Percentiles rank a stretch among this genome's conserved stretches.
These are phyloP conservation scores for Hydractinia echinata DNA, from an alignment of 30 jellyfish, hydroid and myxozoan species.

Conservation along the genomic window DNA sequence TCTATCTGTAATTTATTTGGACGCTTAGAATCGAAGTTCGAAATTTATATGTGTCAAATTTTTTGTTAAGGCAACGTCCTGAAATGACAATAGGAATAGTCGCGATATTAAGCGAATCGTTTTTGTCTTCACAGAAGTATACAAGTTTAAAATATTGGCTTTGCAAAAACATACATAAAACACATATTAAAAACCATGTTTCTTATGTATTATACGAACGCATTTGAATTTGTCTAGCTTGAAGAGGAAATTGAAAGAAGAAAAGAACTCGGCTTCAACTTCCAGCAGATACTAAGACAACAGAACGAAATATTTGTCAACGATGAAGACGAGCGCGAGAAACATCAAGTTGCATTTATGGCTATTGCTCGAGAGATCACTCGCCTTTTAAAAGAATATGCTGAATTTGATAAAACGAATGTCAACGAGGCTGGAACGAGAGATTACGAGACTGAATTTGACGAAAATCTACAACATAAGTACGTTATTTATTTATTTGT, in stretches of 20 bases:
- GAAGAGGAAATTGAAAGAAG: constrained; percentile 85
- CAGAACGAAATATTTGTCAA: constrained; percentile 53
- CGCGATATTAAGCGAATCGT: too few species aligned
- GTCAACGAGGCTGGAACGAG: constrained; percentile 40
- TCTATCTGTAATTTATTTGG: too few species aligned
- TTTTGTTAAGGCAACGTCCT: too few species aligned
- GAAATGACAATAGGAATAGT: too few species aligned
- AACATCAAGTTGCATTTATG: constrained; percentile 89
- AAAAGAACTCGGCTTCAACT: constrained; percentile 61
- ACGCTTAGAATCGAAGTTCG: too few species aligned
- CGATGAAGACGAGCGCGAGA: constrained; percentile 64
- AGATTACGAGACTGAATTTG: constrained; percentile 25
- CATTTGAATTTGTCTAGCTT: constrained; percentile 35
- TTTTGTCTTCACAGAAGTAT: too few species aligned
- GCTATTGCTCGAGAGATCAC: constrained; percentile 65
- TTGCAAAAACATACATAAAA: not conserved
- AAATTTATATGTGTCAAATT: too few species aligned
- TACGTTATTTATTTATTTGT: constrained; percentile 5
- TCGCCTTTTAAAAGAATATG: constrained; percentile 61
- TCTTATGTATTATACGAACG: too few species aligned
- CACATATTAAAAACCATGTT: too few species aligned
- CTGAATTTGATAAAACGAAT: constrained; percentile 44
- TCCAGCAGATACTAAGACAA: constrained; percentile 37
- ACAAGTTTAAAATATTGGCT: too few species aligned
- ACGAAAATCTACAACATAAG: constrained; percentile 77